Evolutionary conservation across 2,888 invertebrate species (phyloP).

Genomic region (Dascillus cervinus): DNA sequence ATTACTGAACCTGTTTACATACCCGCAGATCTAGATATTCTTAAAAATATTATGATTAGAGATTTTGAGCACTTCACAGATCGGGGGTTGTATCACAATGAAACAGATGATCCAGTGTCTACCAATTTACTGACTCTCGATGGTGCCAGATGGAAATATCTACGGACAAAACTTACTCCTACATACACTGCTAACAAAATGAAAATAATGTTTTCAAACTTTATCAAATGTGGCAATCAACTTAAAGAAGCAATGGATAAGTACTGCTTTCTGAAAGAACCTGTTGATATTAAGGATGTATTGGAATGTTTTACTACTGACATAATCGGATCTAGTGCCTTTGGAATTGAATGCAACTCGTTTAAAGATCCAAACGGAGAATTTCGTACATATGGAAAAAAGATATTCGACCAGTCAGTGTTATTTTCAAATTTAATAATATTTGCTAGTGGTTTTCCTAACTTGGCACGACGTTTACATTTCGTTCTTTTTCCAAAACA

Average conservation of each 20-base stretch:
- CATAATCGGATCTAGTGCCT: conserved; percentile 50
- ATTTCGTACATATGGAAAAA: too few relatives aligned
- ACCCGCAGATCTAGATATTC: conserved; percentile 20
- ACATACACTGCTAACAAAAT: conserved; percentile 56
- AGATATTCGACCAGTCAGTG: too few relatives aligned
- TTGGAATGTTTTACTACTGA: conserved; percentile 50
- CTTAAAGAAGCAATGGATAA: conserved; percentile 8
- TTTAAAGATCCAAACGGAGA: conserved; percentile 46
- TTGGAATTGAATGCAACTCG: conserved; percentile 52
- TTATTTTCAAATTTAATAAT: too few relatives aligned
- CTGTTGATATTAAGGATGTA: conserved; percentile 34
- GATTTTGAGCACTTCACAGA: conserved; percentile 24
- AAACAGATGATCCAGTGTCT: conserved; percentile 42
- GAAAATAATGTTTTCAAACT: conserved; percentile 50
- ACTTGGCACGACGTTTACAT: not conserved
- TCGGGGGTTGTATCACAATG: conserved; percentile 16
- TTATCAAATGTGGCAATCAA: conserved; percentile 10
- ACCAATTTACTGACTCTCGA: conserved; percentile 47
- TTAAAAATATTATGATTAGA: conserved; percentile 20
- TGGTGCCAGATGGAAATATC: conserved; percentile 50
- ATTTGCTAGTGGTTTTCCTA: not conserved
- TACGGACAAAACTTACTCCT: conserved; percentile 52
- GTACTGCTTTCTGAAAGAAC: conserved; percentile 3
- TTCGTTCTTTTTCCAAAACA: too few relatives aligned
- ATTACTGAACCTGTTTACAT: conserved; percentile 15